Evolutionary conservation across 2,113 vertebrate genomes (phyloP), one percentile per base, ranked within the genome.

Genomic region (Smithornis capensis): DNA sequence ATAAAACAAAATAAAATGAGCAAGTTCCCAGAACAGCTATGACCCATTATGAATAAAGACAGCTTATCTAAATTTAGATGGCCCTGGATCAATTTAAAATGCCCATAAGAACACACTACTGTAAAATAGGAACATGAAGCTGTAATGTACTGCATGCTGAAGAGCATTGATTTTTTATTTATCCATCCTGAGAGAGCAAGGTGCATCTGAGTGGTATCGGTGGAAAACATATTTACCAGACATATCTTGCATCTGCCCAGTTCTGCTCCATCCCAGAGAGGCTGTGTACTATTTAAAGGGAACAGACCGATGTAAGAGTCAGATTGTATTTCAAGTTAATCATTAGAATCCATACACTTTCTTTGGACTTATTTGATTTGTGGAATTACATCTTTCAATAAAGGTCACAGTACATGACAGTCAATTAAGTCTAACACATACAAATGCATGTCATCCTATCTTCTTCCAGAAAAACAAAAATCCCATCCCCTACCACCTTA

Each of bases 1-100:
- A 95, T 70, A 85, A 90, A 89, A 64, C 23, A 87, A 44, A 79
- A 86, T 38, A 88, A 95, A 76, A 76, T 16, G n/a, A 78, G n/a
- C 25, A 64, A 68, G 77, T 89, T 86, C 42, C 74, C 40, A 74
- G 89, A 96, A 92, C 50, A 68, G 35, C 77, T 50, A 91, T 3
- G 73, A 15, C 60, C 76, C n/a, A 42, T 69, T 87, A 73, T 27
- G 37, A 90, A 93, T 75, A 97, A 97, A 95, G 82, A 89, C 42
- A 92, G 87, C 73, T 59, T 27, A 92, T 89, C 96, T 97, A 96
- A 95, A 96, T 96, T 92, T 97, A 97, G 94, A 83, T 80, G 75
- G 24, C 55, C 89, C 75, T 93, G 78, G 82, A 70, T 88, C 49
- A 7, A 69, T 90, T 92, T 91, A 76, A 94, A 96, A 97, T 87